phyloP scores from a whole-genome alignment of 2,888 invertebrate genomes.

The Malthinus seriepunctatus region DNA sequence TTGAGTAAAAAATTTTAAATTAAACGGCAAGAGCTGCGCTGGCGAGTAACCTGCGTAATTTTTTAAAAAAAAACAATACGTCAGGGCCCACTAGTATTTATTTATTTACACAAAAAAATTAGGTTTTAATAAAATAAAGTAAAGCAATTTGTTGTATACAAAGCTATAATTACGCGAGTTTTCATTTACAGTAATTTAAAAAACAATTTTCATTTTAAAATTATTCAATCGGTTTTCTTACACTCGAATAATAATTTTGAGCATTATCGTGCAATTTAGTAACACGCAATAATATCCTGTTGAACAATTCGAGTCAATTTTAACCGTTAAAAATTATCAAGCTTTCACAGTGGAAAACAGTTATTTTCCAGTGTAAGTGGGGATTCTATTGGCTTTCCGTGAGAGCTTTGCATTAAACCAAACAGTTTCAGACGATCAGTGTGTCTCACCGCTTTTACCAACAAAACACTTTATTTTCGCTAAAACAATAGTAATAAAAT shows the following conservation, averaged over 20 bases:
- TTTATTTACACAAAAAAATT: no score
- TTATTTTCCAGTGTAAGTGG: constrained; percentile 43
- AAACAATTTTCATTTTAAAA: no score
- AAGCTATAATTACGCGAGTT: no score
- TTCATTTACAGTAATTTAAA: no score
- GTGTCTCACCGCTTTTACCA: constrained; percentile 27
- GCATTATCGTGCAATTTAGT: constrained; percentile 9
- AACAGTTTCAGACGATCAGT: constrained; percentile 32
- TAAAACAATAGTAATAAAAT: constrained; percentile 28
- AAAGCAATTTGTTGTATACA: no score
- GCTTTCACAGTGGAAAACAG: constrained; percentile 21
- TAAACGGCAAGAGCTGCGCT: no score
- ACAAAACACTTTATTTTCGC: constrained; percentile 28
- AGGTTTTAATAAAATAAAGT: no score
- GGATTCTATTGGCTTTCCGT: constrained; percentile 51
- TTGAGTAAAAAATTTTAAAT: no score
- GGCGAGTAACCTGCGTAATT: no score
- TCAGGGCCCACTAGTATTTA: no score
- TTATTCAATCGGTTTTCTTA: neutral
- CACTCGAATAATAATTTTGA: neutral
- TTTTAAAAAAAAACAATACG: no score
- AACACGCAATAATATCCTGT: constrained; percentile 27
- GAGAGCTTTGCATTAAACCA: constrained; percentile 41
- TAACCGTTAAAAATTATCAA: constrained; percentile 23
- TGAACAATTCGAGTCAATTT: constrained; percentile 22